phyloP scores from a whole-genome alignment of 2,797 vertebrate species.

The Oryzias dopingdopingensis region DNA sequence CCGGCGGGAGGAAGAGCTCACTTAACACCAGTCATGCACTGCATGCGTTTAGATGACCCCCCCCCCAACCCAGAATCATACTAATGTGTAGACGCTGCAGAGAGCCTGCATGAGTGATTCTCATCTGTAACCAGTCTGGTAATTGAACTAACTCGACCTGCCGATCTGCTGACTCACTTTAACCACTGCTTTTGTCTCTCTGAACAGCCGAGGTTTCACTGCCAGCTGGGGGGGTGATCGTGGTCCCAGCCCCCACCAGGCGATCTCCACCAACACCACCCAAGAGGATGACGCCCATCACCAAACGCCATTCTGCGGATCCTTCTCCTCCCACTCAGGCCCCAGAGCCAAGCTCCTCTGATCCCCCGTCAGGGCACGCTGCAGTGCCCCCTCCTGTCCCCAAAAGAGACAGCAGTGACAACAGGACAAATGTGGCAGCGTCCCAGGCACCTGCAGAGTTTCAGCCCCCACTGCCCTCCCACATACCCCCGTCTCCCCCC shows the following conservation, averaged over 20 bases:
- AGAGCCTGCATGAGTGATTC: constrained; percentile 45
- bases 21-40: constrained; percentile 33
- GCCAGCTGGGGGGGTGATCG: constrained; percentile 61
- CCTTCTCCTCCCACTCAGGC: constrained; percentile 45
- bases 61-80: not conserved
- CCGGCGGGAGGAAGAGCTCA: constrained; percentile 13
- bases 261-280: constrained; percentile 89
- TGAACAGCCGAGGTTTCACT: constrained; percentile 81
- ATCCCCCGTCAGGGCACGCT: not conserved
- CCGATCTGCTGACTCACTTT: not conserved
- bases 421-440: constrained; percentile 8
- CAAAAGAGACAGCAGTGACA: constrained; percentile 36
- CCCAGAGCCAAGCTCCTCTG: constrained; percentile 26
- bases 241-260: constrained; percentile 69
- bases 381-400: constrained; percentile 20
- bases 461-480: constrained; percentile 35
- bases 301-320: constrained; percentile 64
- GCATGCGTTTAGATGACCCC: constrained; percentile 43
- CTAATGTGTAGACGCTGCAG: constrained; percentile 22
- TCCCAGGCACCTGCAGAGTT: constrained; percentile 5
- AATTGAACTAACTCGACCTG: constrained; percentile 31
- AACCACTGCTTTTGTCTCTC: not conserved
- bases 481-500: constrained; percentile 66
- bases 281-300: constrained; percentile 81
- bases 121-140: not conserved